A percentile compares a stretch with the other conserved stretches of the same genome.
These are phyloP conservation scores for Pica pica DNA, from an alignment of 2,113 vertebrate genomes.

Conservation along the genomic window DNA sequence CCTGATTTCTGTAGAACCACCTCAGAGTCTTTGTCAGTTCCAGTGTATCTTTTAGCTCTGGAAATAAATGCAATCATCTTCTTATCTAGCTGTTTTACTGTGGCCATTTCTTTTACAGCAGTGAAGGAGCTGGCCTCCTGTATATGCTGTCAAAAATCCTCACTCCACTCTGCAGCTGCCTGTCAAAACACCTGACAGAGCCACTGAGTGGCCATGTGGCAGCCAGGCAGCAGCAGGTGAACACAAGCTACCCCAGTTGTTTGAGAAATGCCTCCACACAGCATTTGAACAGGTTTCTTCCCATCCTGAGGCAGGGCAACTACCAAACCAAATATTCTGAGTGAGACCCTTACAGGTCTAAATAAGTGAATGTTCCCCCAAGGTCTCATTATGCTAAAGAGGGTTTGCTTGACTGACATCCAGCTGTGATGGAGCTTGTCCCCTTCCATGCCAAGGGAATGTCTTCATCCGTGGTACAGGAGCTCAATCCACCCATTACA, in stretches of 20 bases:
- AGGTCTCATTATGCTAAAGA: background rate
- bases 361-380: background rate
- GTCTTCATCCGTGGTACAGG: background rate
- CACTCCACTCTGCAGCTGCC: background rate
- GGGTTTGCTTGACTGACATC: background rate
- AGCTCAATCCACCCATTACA: background rate
- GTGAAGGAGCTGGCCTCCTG: background rate
- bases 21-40: background rate
- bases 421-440: background rate
- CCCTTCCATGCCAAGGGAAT: background rate
- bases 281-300: background rate
- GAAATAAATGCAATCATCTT: background rate
- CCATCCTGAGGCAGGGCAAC: background rate
- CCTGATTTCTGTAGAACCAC: background rate
- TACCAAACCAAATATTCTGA: background rate
- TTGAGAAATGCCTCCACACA: background rate
- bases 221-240: constrained; percentile 6
- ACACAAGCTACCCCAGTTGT: background rate
- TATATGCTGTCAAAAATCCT: background rate
- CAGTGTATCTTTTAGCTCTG: background rate
- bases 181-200: background rate
- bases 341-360: background rate
- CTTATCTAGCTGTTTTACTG: background rate
- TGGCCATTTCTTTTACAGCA: background rate
- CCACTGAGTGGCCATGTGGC: background rate